A percentile compares a stretch with the other conserved stretches of the same genome.
These are phyloP conservation scores for Fregetta grallaria DNA, from an alignment of 2,113 vertebrate species.

Conservation along the genomic window DNA sequence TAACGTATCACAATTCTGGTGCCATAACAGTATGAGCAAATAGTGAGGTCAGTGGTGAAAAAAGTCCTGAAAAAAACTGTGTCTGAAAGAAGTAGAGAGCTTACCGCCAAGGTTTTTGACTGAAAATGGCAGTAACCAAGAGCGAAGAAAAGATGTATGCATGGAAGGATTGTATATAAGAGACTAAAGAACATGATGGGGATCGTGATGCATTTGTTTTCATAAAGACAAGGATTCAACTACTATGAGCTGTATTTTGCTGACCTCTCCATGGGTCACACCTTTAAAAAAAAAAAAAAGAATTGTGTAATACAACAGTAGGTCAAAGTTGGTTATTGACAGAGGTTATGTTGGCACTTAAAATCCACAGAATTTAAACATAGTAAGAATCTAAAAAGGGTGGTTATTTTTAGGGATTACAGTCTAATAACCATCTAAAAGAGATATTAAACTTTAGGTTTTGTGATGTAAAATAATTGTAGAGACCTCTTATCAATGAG, in stretches of 20 bases:
- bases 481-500: background rate
- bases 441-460: background rate
- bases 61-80: background rate
- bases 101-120: background rate
- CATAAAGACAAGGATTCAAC: background rate
- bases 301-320: background rate
- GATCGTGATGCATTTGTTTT: background rate
- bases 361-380: background rate
- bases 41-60: background rate
- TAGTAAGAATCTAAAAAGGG: background rate
- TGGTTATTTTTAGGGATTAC: background rate
- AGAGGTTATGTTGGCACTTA: background rate
- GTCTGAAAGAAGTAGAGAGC: background rate
- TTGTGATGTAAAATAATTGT: background rate
- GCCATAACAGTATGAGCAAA: background rate
- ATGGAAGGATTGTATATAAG: background rate
- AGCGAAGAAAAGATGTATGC: background rate
- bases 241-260: background rate
- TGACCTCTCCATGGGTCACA: background rate
- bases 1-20: background rate
- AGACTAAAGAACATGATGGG: background rate
- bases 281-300: background rate
- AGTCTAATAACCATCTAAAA: background rate
- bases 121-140: background rate
- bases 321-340: background rate